Base-by-base conservation (phyloP, 2,888 invertebrate genomes). In the Choreutis nemorana region DNA sequence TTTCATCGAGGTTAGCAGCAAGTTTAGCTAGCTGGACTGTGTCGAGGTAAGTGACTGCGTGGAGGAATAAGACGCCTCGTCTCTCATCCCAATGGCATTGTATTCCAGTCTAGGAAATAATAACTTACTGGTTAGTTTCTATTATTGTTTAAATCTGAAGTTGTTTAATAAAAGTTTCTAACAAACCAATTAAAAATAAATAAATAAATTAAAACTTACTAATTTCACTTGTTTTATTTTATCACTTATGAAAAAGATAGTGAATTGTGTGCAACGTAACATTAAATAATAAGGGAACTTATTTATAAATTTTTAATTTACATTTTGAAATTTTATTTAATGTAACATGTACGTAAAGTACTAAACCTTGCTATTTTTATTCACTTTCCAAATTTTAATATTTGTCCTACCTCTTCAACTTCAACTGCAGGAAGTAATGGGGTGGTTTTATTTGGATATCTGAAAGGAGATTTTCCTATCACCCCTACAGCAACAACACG, bases 401-500 rank as follows among this genome's bases (percentile, higher is more conserved):
- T 21, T n/a, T 14, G 12, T 44, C 51, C 45, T 44, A 79, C 80
- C 49, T 71, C 63, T 33, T 68, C 56, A 35, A 56, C 63, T 28
- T 77, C 61, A 33, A 79, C 75, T 34, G 79, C 56, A 30, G 79
- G 60, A 24, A 84, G 62, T 24, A 86, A 63, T 25, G 82, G 79
- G 40, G 83, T 82, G 26, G 85, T 79, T 72, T 89, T 89, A 47
- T 86, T 83, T 34, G 85, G 84, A 22, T 84, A 79, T 45, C 83
- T 78, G 49, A 82, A 84, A 1, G 84, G 79, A 14, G 87, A 85
- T 62, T 89, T 89, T 6, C 89, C 90, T 44, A 90, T 83, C 12
- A 90, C 72, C 6, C 89, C 87, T 6, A 90, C 83, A 2, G 89
- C 81, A 4, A 89, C 83, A 18, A 88, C 83, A 45, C 85, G 84